Base-by-base conservation (phyloP, 2,888 invertebrate species). In the Encarsia formosa region DNA sequence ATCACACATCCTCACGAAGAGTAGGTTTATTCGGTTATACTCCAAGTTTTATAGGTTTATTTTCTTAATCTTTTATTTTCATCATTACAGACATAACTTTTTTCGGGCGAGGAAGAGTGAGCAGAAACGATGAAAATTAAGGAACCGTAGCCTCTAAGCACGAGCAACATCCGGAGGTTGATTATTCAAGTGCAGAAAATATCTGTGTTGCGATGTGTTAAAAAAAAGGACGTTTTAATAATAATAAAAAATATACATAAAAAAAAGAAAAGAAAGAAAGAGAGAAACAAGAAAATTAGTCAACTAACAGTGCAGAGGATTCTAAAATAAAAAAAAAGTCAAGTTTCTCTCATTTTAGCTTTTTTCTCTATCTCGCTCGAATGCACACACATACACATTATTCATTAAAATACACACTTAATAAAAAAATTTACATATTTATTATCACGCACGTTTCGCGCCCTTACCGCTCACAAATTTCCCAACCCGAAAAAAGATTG, bases 21-120 rank as follows among this genome's bases (percentile, higher is more conserved):
- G 29, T 29, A n/a, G n/a, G n/a, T n/a, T n/a, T n/a, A n/a, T n/a
- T n/a, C n/a, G n/a, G n/a, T n/a, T n/a, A n/a, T n/a, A n/a, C n/a
- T n/a, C n/a, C n/a, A n/a, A n/a, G n/a, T n/a, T n/a, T n/a, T n/a
- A n/a, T n/a, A n/a, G n/a, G n/a, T n/a, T n/a, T n/a, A n/a, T n/a
- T n/a, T n/a, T n/a, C 26, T 26, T 26, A 32, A 8, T 5, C 15
- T 4, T 32, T 15, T 13, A 4, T 22, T 13, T 1, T 26, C 2
- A 2, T 29, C 5, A 5, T 52, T 48, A 19, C 52, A 52, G 52
- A 47, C 26, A 41, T 38, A 47, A 35, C 15, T 35, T 44, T 29
- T 37, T 23, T 15, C 48, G 52, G 19, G 52, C 44, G 52, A 48
- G 52, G 40, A 53, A 44, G 48, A 49, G 52, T 41, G 46, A 46